A percentile compares a stretch with the other conserved stretches of the same genome.
phyloP scores from a whole-genome alignment of 2,113 vertebrate species.

The Trinectes maculatus region DNA sequence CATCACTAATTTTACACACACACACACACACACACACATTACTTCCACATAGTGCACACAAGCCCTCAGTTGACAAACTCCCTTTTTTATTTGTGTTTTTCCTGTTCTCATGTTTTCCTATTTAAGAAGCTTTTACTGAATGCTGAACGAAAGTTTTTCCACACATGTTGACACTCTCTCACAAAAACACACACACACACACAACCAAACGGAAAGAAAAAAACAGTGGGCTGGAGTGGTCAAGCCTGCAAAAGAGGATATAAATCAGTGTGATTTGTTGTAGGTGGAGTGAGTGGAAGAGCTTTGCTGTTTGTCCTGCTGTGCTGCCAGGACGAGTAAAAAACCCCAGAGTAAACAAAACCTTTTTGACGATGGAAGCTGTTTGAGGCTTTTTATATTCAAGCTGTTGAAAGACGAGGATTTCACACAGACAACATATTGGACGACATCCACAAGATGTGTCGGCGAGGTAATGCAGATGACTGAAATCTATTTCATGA shows the following conservation, averaged over 20 bases:
- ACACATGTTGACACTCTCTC: background rate
- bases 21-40: conserved; percentile 32
- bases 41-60: conserved; percentile 28
- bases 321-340: conserved; percentile 4
- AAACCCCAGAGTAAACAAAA: conserved; percentile 4
- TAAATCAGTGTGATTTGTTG: conserved; percentile 52
- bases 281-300: conserved; percentile 23
- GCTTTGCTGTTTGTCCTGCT: conserved; percentile 27
- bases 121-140: conserved; percentile 23
- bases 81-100: conserved; percentile 27
- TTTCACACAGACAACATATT: background rate
- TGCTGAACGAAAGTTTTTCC: conserved; percentile 8
- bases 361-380: conserved; percentile 9
- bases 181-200: conserved; percentile 10
- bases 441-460: background rate
- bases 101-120: background rate
- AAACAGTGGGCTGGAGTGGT: conserved; percentile 10
- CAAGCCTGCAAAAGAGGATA: conserved; percentile 21
- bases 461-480: background rate
- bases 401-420: background rate
- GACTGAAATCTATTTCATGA: background rate
- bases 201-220: conserved; percentile 13
- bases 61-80: conserved; percentile 6
- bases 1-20: conserved; percentile 48
- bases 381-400: background rate